These are phyloP conservation scores for cattle (Bos taurus) DNA, from an alignment of 2,113 vertebrate genomes.

Conservation along the genomic window DNA sequence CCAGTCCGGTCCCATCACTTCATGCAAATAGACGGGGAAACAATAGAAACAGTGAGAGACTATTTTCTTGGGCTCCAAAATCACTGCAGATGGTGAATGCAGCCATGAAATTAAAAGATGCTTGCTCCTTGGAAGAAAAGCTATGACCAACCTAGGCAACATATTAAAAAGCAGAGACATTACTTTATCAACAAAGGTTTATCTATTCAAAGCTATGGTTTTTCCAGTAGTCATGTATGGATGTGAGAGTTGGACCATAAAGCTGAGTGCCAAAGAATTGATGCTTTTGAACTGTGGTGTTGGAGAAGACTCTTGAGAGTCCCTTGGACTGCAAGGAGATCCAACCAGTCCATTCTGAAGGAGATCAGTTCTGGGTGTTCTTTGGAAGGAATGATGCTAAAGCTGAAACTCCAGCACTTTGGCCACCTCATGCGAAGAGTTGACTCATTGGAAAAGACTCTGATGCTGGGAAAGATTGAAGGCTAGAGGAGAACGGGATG, in stretches of 20 bases:
- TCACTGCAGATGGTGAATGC: neutral
- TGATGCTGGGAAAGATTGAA: neutral
- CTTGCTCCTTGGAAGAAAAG: neutral
- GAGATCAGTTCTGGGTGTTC: neutral
- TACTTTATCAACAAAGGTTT: neutral
- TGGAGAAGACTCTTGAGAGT: neutral
- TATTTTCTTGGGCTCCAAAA: neutral
- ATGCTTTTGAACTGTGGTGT: neutral
- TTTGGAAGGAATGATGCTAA: neutral
- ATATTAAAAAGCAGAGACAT: neutral
- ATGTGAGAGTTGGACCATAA: neutral
- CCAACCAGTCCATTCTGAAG: neutral
- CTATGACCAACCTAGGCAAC: neutral
- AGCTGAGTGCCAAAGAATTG: neutral
- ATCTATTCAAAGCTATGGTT: neutral
- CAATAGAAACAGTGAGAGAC: neutral
- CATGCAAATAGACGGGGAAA: neutral
- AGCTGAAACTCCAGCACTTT: neutral
- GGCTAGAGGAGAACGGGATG: neutral
- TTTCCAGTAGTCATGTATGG: neutral
- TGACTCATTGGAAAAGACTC: neutral
- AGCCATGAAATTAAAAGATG: neutral
- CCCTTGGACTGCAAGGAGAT: neutral
- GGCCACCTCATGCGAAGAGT: rapidly evolving
- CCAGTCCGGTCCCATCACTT: neutral